Percentiles rank a stretch among this genome's conserved stretches.
Conservation (phyloP, 30 jellyfish, hydroid and myxozoan species). For the Pseudorhiza aurosa region DNA sequence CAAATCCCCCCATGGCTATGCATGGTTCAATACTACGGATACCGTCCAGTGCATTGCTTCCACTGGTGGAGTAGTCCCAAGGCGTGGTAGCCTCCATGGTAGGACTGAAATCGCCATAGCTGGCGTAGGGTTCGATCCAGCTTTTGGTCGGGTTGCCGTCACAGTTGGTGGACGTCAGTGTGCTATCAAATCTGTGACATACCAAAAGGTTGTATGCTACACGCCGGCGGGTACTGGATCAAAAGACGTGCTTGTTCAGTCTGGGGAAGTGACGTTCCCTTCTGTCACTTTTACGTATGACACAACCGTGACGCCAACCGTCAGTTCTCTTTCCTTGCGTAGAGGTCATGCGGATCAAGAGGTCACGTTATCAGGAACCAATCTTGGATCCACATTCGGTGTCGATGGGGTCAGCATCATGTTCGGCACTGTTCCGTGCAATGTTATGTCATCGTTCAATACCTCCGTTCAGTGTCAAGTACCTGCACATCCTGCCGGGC, state of each 20-base stretch:
- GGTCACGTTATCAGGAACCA: conserved; percentile 55
- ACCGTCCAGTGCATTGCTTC: conserved; percentile 50
- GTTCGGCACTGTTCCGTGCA: conserved; percentile 57
- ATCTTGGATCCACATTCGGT: conserved; percentile 2
- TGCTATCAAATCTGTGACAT: conserved; percentile 10
- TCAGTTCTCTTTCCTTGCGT: conserved; percentile 45
- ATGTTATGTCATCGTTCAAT: conserved; percentile 26
- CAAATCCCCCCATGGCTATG: conserved; percentile 65
- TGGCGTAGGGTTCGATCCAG: conserved; percentile 90
- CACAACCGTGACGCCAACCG: conserved; percentile 53
- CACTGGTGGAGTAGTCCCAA: conserved; percentile 54
- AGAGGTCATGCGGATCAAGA: conserved; percentile 54
- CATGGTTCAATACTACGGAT: conserved; percentile 61
- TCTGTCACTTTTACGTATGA: conserved; percentile 37
- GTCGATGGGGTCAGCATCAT: conserved; percentile 39
- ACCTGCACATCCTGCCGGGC: conserved; percentile 73
- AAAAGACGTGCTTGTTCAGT: not conserved
- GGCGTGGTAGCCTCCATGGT: conserved; percentile 87
- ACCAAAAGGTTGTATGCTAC: conserved; percentile 2
- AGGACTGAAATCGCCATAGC: conserved; percentile 64
- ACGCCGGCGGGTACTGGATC: conserved; percentile 27
- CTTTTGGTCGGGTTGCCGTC: conserved; percentile 22
- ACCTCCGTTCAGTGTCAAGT: conserved; percentile 47
- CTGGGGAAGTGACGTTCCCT: conserved; percentile 31
- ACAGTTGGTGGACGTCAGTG: conserved; percentile 25